Conservation (phyloP, 2,888 invertebrate species). For the Epinotia ramella region DNA sequence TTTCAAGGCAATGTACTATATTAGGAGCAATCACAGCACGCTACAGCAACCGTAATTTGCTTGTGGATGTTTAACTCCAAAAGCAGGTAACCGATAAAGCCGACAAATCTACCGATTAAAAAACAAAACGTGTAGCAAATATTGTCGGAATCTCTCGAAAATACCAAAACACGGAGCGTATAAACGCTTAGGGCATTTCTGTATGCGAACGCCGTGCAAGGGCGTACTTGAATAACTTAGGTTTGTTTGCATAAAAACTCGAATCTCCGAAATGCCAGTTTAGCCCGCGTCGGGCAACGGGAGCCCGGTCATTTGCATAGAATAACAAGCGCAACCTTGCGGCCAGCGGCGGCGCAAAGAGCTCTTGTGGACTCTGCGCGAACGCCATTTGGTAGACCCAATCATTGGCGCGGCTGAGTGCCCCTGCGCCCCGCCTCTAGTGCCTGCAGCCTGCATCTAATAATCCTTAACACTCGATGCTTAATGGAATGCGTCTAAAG, state of each 20-base stretch:
- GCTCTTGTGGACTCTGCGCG: constrained; percentile 63
- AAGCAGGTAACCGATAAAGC: constrained; percentile 45
- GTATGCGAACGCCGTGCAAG: constrained; percentile 78
- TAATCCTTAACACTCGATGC: constrained; percentile 46
- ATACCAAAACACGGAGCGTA: constrained; percentile 55
- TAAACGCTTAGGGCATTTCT: constrained; percentile 72
- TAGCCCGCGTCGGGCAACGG: constrained; percentile 65
- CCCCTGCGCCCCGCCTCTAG: constrained; percentile 30
- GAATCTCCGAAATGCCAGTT: constrained; percentile 80
- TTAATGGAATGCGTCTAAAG: constrained; percentile 44
- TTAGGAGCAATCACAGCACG: constrained; percentile 9
- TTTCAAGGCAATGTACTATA: constrained; percentile 13
- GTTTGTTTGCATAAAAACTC: constrained; percentile 82
- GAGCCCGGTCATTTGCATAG: constrained; percentile 78
- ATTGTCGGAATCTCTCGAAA: constrained; percentile 45
- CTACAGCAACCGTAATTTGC: constrained; percentile 25
- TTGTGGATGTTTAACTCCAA: constrained; percentile 15
- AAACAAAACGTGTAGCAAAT: constrained; percentile 45
- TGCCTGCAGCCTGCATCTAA: constrained; percentile 46
- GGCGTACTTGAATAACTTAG: constrained; percentile 82
- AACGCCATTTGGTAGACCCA: constrained; percentile 63
- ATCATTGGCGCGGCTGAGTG: constrained; percentile 58
- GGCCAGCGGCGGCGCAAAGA: constrained; percentile 62
- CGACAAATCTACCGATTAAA: constrained; percentile 45
- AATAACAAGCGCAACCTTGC: constrained; percentile 78